These are phyloP conservation scores for Pangasius djambal DNA, from an alignment of 2,797 vertebrate species.

Conservation along the genomic window DNA sequence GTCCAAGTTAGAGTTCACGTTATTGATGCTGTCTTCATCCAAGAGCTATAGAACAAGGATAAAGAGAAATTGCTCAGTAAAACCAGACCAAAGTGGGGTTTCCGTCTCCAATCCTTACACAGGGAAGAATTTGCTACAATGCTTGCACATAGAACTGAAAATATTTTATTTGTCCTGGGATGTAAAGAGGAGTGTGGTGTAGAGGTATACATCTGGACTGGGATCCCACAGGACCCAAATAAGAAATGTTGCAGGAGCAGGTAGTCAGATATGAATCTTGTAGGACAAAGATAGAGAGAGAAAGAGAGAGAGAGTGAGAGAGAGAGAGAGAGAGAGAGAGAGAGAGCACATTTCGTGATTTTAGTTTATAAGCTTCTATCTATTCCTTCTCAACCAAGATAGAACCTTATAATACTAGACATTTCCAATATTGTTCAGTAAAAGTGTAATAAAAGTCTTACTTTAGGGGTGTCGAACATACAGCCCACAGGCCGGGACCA, in stretches of 20 bases:
- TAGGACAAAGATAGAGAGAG: background rate
- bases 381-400: background rate
- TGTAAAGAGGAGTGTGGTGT: slow-evolving; percentile 22
- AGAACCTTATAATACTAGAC: background rate
- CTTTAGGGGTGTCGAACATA: background rate
- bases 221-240: background rate
- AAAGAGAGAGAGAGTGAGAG: background rate
- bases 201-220: background rate
- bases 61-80: background rate
- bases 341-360: background rate
- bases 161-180: slow-evolving; percentile 26
- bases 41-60: background rate
- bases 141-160: background rate
- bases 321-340: background rate
- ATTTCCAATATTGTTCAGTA: background rate
- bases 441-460: background rate
- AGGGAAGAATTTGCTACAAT: background rate
- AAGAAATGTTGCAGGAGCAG: background rate
- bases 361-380: too few relatives aligned
- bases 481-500: background rate
- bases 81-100: background rate
- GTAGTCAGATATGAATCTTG: background rate
- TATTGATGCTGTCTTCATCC: background rate
- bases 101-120: background rate
- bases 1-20: slow-evolving; percentile 29